Base-by-base conservation (phyloP, 1,140 invertebrate genomes). In the Tetranychus urticae region DNA sequence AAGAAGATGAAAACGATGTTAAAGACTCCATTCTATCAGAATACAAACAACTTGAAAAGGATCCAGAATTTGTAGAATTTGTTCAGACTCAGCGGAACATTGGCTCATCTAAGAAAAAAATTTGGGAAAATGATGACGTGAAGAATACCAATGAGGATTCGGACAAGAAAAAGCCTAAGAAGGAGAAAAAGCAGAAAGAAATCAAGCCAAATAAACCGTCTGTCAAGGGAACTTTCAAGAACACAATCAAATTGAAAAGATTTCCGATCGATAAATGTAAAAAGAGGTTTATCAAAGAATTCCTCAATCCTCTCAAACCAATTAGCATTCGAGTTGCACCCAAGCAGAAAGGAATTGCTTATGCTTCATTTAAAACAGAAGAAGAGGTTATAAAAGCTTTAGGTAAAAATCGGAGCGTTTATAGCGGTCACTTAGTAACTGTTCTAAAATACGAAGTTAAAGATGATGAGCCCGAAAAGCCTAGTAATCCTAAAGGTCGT, bases 61-160 rank as follows among this genome's bases (percentile, higher is more conserved):
- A 94, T 78, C 84, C 87, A 35, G 71, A 86, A 60, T 93, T 94
- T 75, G 73, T 78, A 64, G 88, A 93, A 72, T 96, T 89, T 74
- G 73, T 93, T 66, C 79, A 86, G 74, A 78, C 80, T 55, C 86
- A 92, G 72, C 70, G 78, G 48, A 77, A 76, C 64, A 34, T 65
- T 4, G 63, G 76, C 72, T 69, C 75, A 73, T 45, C 78, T 78
- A 72, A 77, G 60, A 60, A 67, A 58, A 65, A 56, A 36, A 34
- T 56, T 6, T 56, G 55, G 55, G 8, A 39, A 10, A 56, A 56
- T 56, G 55, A 56, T 56, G 50, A 52, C n/a, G 34, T 56, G 34
- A 7, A 35, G 12, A 34, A 12, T 56, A n/a, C 34, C 8, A 52
- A 52, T n/a, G 48, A 52, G 7, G 31, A 14, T 5, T 2, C 13